Evolutionary conservation across 1,140 invertebrate genomes (phyloP).

Genomic region (Temnothorax curvispinosus): DNA sequence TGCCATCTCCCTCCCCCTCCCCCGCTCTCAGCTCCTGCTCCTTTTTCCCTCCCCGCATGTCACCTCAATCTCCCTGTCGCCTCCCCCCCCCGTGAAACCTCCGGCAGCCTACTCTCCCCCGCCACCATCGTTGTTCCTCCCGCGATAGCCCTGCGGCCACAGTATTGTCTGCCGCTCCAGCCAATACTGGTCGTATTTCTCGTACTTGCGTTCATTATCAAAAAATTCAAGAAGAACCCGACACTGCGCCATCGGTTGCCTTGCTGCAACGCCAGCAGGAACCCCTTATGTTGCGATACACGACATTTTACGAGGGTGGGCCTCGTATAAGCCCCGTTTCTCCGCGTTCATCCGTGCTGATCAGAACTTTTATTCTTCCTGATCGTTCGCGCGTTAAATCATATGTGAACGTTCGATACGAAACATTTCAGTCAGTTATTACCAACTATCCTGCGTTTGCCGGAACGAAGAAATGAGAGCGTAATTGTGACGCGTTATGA

Average conservation of each 20-base stretch:
- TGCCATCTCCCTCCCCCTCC: slow-evolving; percentile 67
- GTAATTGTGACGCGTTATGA: background rate
- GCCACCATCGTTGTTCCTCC: slow-evolving; percentile 79
- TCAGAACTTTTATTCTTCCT: slow-evolving; percentile 55
- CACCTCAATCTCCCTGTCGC: slow-evolving; percentile 57
- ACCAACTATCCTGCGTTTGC: background rate
- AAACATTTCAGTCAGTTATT: background rate
- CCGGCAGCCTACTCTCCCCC: slow-evolving; percentile 66
- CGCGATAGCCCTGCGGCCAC: slow-evolving; percentile 84
- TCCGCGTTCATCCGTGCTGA: slow-evolving; percentile 49
- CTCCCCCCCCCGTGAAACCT: slow-evolving; percentile 75
- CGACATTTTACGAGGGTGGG: slow-evolving; percentile 72
- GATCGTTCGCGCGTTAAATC: slow-evolving; percentile 53
- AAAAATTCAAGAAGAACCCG: slow-evolving; percentile 80
- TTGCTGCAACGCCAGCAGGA: slow-evolving; percentile 71
- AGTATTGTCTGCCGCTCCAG: slow-evolving; percentile 83
- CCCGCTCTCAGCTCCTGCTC: slow-evolving; percentile 63
- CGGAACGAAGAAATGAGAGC: background rate
- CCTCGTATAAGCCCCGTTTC: slow-evolving; percentile 24
- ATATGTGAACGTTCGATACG: slow-evolving; percentile 13
- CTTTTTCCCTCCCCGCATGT: slow-evolving; percentile 68
- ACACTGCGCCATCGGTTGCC: slow-evolving; percentile 54
- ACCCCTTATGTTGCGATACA: slow-evolving; percentile 70
- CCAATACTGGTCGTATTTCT: slow-evolving; percentile 84
- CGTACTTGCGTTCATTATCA: slow-evolving; percentile 85